Evolutionary conservation across 1,140 invertebrate genomes (phyloP).

Genomic region (Drosophila sturtevanti): DNA sequence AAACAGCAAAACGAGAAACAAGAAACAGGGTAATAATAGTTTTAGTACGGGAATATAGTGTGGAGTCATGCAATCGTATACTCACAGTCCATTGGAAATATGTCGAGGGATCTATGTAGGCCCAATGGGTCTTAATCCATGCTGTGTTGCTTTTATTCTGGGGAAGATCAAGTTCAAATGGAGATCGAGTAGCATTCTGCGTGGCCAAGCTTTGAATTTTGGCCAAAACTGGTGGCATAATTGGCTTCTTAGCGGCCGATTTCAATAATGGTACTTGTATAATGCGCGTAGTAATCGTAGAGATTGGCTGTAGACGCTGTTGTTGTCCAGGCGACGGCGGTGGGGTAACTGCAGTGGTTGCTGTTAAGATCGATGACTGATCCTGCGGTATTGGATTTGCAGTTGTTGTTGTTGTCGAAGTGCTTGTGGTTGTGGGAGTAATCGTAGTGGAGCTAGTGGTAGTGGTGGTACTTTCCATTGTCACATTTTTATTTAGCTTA

Average conservation of each 20-base stretch:
- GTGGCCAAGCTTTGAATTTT: constrained; percentile 55
- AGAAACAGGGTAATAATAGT: not conserved
- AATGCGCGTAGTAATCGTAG: constrained; percentile 73
- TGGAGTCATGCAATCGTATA: constrained; percentile 20
- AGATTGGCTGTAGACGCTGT: constrained; percentile 25
- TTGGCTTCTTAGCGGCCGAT: constrained; percentile 76
- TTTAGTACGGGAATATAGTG: constrained; percentile 5
- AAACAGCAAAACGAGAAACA: too few relatives aligned
- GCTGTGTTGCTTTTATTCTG: constrained; percentile 58
- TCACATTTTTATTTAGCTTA: constrained; percentile 61
- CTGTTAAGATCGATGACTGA: constrained; percentile 18
- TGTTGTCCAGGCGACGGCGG: constrained; percentile 26
- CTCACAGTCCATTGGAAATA: constrained; percentile 87
- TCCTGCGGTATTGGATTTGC: constrained; percentile 1
- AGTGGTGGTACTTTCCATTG: not conserved
- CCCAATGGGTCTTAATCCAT: constrained; percentile 84
- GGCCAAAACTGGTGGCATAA: constrained; percentile 77
- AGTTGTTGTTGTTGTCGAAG: constrained; percentile 14
- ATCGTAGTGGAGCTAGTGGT: constrained; percentile 15
- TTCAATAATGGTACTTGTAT: constrained; percentile 78
- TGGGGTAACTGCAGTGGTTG: constrained; percentile 10
- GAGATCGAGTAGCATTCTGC: constrained; percentile 24
- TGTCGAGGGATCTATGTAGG: constrained; percentile 86
- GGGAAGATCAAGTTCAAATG: constrained; percentile 7
- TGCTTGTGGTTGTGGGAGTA: constrained; percentile 34